Percentiles rank a stretch among this genome's conserved stretches.
Conservation (phyloP, 2,113 vertebrate genomes). For the Caracal caracal region DNA sequence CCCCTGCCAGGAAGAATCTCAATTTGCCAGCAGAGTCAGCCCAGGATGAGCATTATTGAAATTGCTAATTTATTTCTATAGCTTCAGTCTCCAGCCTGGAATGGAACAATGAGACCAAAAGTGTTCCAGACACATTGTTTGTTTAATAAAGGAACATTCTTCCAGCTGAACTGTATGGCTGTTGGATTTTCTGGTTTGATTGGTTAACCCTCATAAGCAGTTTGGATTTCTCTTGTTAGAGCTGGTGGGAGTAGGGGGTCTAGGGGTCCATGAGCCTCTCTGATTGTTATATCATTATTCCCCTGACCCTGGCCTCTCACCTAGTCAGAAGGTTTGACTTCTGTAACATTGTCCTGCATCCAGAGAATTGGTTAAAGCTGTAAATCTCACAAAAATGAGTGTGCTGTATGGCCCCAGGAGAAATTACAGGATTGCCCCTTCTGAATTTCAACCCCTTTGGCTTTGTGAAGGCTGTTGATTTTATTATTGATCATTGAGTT, state of each 20-base stretch:
- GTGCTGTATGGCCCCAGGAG: conserved; percentile 47
- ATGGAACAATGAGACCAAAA: conserved; percentile 25
- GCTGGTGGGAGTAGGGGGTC: not conserved
- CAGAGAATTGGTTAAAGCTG: conserved; percentile 60
- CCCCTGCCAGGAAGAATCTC: not conserved
- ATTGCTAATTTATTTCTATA: conserved; percentile 66
- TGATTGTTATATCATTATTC: conserved; percentile 46
- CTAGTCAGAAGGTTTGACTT: conserved; percentile 67
- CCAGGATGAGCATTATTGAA: conserved; percentile 62
- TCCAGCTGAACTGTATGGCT: conserved; percentile 47
- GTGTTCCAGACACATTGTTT: conserved; percentile 49
- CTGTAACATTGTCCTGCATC: conserved; percentile 23
- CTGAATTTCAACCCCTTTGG: conserved; percentile 76
- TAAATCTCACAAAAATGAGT: conserved; percentile 71
- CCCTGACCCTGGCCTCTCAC: conserved; percentile 38
- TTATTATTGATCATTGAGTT: conserved; percentile 83
- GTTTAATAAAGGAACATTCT: conserved; percentile 58
- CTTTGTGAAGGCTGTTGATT: conserved; percentile 77
- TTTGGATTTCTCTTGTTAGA: not conserved
- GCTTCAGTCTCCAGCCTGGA: conserved; percentile 57
- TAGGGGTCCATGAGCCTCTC: not conserved
- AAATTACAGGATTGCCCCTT: conserved; percentile 65
- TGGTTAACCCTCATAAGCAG: not conserved
- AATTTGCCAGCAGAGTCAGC: not conserved
- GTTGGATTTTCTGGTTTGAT: conserved; percentile 65